Percentiles rank a stretch among this genome's conserved stretches.
Evolutionary conservation across 1,140 invertebrate species (phyloP).

Genomic region (Pachyrhynchus sulphureomaculatus): DNA sequence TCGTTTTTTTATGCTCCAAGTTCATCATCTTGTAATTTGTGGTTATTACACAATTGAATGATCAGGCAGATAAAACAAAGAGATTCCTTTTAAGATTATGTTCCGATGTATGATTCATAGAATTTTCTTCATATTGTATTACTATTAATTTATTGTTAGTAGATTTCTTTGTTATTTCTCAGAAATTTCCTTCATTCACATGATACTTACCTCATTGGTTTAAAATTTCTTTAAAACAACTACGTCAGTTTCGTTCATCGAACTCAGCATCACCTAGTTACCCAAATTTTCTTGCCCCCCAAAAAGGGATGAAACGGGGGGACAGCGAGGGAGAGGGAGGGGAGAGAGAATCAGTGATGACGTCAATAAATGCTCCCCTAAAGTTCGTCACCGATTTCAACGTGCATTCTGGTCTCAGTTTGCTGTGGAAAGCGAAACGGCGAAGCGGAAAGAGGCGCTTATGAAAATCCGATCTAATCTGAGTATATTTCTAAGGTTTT

Average conservation of each 20-base stretch:
- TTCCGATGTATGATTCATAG: too few relatives aligned
- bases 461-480: too few relatives aligned
- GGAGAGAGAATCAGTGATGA: conserved; percentile 22
- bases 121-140: too few relatives aligned
- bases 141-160: too few relatives aligned
- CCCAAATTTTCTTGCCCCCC: conserved; percentile 27
- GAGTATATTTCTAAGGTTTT: too few relatives aligned
- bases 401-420: conserved; percentile 24
- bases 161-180: too few relatives aligned
- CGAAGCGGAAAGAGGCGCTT: neutral
- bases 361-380: conserved; percentile 32
- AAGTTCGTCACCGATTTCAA: conserved; percentile 28
- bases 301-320: neutral
- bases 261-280: conserved; percentile 34
- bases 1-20: too few relatives aligned
- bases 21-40: too few relatives aligned
- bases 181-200: too few relatives aligned
- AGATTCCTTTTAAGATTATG: too few relatives aligned
- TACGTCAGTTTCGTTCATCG: conserved; percentile 17
- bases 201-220: too few relatives aligned
- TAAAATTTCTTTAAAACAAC: neutral
- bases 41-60: too few relatives aligned
- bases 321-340: neutral
- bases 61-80: neutral
- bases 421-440: conserved; percentile 4